Evolutionary conservation across 2,797 vertebrate species (phyloP), one percentile per base, ranked within the genome.

Genomic region (Stomatorhinus walkeri): DNA sequence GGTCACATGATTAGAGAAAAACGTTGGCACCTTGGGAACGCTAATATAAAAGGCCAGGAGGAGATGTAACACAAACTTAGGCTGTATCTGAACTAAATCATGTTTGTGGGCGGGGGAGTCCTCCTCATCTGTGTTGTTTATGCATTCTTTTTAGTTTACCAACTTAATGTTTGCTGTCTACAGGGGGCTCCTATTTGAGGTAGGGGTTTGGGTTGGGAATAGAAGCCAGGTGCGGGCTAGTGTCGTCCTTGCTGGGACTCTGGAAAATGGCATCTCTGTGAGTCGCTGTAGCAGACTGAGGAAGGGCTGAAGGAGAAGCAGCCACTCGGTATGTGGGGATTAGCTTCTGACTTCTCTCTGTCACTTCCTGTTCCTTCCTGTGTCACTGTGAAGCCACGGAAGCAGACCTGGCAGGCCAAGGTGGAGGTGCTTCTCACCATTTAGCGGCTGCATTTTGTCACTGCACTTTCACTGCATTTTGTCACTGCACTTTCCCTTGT

Each of bases 1-100:
- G 51, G 48, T 88, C 87, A 81, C 24, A 28, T 89, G 89, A 68
- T 12, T 14, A 12, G 24, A 68, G 61, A 32, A 32, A 68, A 14
- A 12, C 1, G 9, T 24, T 28, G 59, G 89, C 85, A 76, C 84
- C 88, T 88, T 28, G 36, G 88, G 88, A 81, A 90, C 85, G 89
- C 89, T 91, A 90, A 91, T 91, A 19, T 87, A 19, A 56, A 56
- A 12, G 8, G 16, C 5, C 24, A 51, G 84, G 46, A 88, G 86
- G 72, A 85, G 87, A 43, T 61, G 16, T 52, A 7, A 7, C 10
- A 19, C 83, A 16, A 28, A 68, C 24, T 76, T 76, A 76, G 49
- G 24, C 24, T 52, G 51, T 56, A 24, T 87, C 19, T 46, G 19
- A 52, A 24, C 46, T 87, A 36, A 22, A 87, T 59, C 10, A 24